Percentiles rank a stretch among this genome's conserved stretches.
Conservation (phyloP, 2,113 vertebrate species). For the Tympanuchus pallidicinctus region DNA sequence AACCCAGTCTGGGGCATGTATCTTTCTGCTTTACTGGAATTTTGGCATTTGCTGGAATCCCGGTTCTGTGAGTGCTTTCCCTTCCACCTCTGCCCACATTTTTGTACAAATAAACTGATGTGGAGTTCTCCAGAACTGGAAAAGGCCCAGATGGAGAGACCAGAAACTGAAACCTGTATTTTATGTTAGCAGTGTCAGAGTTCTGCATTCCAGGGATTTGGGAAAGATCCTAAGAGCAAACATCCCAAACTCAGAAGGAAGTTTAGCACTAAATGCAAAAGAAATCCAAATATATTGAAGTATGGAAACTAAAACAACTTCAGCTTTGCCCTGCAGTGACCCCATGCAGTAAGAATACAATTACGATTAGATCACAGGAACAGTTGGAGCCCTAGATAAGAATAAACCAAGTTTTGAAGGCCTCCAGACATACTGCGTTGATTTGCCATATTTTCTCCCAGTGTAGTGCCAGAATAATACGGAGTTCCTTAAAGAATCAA, state of each 20-base stretch:
- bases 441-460: not conserved
- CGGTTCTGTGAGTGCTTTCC: not conserved
- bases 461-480: not conserved
- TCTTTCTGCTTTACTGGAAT: not conserved
- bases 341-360: slow-evolving; percentile 4
- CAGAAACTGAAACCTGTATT: not conserved
- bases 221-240: slow-evolving; percentile 39
- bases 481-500: not conserved
- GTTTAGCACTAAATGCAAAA: slow-evolving; percentile 15
- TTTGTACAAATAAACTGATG: not conserved
- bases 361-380: slow-evolving; percentile 13
- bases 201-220: slow-evolving; percentile 13
- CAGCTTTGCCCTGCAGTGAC: slow-evolving; percentile 2
- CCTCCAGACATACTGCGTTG: not conserved
- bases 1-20: not conserved
- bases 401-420: slow-evolving; percentile 18
- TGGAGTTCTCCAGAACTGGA: not conserved
- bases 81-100: not conserved
- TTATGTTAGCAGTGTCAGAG: not conserved
- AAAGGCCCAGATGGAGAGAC: not conserved
- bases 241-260: slow-evolving; percentile 35
- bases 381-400: not conserved
- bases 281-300: slow-evolving; percentile 37
- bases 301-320: slow-evolving; percentile 30
- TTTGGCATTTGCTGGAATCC: not conserved